Base-by-base conservation (phyloP, 1,140 invertebrate species). In the Drosophila pseudoananassae region DNA sequence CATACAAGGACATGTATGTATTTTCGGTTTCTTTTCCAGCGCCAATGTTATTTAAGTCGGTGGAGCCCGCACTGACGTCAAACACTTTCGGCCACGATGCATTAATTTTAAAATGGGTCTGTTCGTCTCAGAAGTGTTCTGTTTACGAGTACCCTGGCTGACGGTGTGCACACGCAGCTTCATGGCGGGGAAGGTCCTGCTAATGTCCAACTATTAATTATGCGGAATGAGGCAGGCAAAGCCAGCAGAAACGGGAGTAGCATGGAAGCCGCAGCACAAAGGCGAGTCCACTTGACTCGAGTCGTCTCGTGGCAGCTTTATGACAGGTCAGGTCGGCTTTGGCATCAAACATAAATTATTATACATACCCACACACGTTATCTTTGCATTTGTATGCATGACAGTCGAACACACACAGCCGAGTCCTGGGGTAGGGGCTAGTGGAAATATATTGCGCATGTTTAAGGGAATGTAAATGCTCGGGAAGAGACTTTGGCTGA, bases 331-430 rank as follows among this genome's bases (percentile, higher is more conserved):
- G 81, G 78, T 78, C 69, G 74, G 64, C 50, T 56, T 68, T 46
- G 55, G 61, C 55, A 73, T 63, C 38, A 80, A 49, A 45, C 27
- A 64, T 61, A 61, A 75, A 71, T 58, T 66, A 25, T 69, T 27
- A 38, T 53, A 33, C 73, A 64, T 59, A 43, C 53, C 53, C 52
- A 47, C 49, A 38, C n/a, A 53, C 66, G 70, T 82, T 88, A 87
- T 88, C 78, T 82, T 70, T 87, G 82, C 69, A 75, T 81, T 81
- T 75, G 82, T 82, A 82, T 87, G 82, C 78, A 72, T 78, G 82
- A 49, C 56, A 80, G 36, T 58, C 15, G 3, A 38, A 52, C 36
- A 47, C 50, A 60, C 40, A 55, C 38, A 50, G 33, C 23, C 12
- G 23, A 14, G 38, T 9, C 5, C 45, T 31, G 17, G 8, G 33